These are phyloP conservation scores for Ectobius pallidus DNA, from an alignment of 2,888 invertebrate genomes.

Conservation along the genomic window DNA sequence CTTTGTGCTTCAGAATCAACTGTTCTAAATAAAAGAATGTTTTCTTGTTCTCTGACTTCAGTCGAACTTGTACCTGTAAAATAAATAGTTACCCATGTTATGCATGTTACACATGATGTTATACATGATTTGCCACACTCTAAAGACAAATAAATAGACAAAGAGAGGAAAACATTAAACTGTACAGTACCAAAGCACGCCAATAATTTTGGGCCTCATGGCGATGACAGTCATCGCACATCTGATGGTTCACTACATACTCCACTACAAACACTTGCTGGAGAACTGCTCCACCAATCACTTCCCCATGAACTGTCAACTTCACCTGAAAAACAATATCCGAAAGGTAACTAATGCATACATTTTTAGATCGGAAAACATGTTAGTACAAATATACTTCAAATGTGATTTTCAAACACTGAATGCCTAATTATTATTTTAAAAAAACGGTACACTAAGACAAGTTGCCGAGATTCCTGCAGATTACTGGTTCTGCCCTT, in stretches of 20 bases:
- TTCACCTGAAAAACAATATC: slow-evolving; percentile 65
- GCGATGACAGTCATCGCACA: slow-evolving; percentile 97
- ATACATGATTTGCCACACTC: neutral
- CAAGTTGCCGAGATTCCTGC: no score
- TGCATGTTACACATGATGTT: neutral
- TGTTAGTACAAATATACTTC: no score
- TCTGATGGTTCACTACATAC: slow-evolving; percentile 87
- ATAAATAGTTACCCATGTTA: slow-evolving; percentile 15
- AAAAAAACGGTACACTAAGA: no score
- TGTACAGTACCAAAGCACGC: slow-evolving; percentile 84
- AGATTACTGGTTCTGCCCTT: no score
- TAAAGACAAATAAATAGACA: neutral
- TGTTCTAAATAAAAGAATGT: slow-evolving; percentile 98
- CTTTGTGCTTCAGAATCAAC: slow-evolving; percentile 92
- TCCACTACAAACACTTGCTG: slow-evolving; percentile 97
- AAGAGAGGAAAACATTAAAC: neutral
- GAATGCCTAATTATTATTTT: no score
- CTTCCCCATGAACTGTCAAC: slow-evolving; percentile 94
- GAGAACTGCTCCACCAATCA: slow-evolving; percentile 86
- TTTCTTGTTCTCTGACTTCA: slow-evolving; percentile 90
- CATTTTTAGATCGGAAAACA: no score
- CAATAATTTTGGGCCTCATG: slow-evolving; percentile 97
- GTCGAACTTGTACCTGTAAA: slow-evolving; percentile 81
- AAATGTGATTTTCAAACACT: no score
- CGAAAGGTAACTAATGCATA: neutral